Evolutionary conservation across 35 echinoderm and acorn worm species (phyloP), one percentile per base, ranked within the genome.

Genomic region (Diadema setosum): DNA sequence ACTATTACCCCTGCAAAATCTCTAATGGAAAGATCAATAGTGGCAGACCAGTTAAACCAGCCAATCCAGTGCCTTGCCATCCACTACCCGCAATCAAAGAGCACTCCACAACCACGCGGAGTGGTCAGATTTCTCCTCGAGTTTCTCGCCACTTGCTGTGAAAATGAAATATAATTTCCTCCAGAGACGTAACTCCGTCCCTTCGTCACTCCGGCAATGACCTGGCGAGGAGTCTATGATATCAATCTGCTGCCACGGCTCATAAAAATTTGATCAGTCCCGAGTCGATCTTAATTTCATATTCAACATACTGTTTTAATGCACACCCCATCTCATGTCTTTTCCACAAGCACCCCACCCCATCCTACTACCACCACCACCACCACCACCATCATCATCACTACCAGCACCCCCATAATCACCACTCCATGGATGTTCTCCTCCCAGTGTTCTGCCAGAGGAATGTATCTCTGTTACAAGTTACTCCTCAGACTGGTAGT

Each of bases 91-190:
- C 34, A 89, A 89, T 89, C 78, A 76, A 89, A 89, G 78, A 81
- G 87, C 87, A 82, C 78, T 89, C 87, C 27, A 82, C 40, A 80
- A 56, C 87, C 87, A 81, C 61, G 39, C 75, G 30, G 52, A 88
- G 75, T 87, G 85, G 74, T 89, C 87, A 89, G 78, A 65, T 89
- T 89, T 81, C 87, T 65, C 75, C 87, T 89, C 87, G 34, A 58
- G 58, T 89, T 89, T 89, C 87, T 35, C 87, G 78, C 74, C 33
- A 16, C 75, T 57, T 40, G 87, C 87, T 55, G 75, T 36, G 56
- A 63, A 52, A 78, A 78, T 81, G 87, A 89, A 75, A 89, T 89
- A 81, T 60, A 81, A 82, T 81, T 48, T 89, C 27, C 87, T 89
- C 87, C 39, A 43, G 87, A 81, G 87, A 89, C 46, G 50, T 41